A percentile compares a stretch with the other conserved stretches of the same genome.
These are phyloP conservation scores for Cassiopea xamachana DNA, from an alignment of 30 jellyfish, hydroid and myxozoan species.

Conservation along the genomic window DNA sequence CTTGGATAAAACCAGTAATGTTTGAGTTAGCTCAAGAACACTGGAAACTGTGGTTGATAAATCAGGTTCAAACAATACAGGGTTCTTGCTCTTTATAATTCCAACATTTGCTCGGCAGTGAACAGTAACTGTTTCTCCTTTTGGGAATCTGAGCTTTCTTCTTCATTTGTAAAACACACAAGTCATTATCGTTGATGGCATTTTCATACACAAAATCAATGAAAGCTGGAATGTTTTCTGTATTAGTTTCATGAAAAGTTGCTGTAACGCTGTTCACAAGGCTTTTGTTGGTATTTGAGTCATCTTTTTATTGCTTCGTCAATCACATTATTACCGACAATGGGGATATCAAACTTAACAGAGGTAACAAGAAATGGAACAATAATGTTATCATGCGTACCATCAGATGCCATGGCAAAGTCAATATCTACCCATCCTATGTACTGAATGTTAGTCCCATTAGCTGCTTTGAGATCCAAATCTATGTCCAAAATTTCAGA, in stretches of 20 bases:
- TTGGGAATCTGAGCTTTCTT: constrained; percentile 26
- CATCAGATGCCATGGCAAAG: constrained; percentile 5
- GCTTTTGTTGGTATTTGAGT: not conserved
- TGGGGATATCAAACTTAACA: not conserved
- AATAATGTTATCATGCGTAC: not conserved
- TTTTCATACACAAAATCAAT: constrained; percentile 14
- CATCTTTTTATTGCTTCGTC: not conserved
- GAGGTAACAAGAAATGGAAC: constrained; percentile 6
- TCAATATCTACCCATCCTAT: constrained; percentile 31
- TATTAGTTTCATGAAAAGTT: not conserved
- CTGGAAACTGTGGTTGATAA: not conserved
- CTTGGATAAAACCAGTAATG: constrained; percentile 2
- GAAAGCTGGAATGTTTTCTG: constrained; percentile 23
- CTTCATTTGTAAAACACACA: constrained; percentile 13
- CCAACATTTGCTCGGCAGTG: constrained; percentile 11
- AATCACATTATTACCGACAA: not conserved
- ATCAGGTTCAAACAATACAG: constrained; percentile 4
- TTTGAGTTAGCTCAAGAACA: not conserved
- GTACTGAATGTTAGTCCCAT: constrained; percentile 38
- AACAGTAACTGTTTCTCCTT: constrained; percentile 14
- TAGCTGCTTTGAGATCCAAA: constrained; percentile 29
- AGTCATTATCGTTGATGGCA: constrained; percentile 40
- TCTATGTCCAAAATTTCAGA: constrained; percentile 16
- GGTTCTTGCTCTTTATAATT: not conserved
- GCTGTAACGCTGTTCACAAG: constrained; percentile 1